These are phyloP conservation scores for Gallinago paraguaiae DNA, from an alignment of 2,113 vertebrate species.

Conservation along the genomic window DNA sequence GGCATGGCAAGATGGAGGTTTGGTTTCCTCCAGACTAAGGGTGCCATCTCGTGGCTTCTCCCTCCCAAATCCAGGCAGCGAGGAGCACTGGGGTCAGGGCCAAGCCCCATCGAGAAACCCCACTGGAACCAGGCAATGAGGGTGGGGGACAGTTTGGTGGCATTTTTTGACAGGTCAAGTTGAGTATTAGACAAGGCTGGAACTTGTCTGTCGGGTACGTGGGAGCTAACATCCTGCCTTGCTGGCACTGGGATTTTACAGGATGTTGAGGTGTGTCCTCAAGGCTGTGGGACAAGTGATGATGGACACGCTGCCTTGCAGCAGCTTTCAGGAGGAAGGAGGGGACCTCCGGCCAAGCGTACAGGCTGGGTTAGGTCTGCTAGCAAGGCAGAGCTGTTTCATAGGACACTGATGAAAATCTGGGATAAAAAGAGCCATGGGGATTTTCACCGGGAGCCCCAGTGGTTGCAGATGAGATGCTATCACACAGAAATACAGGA, in stretches of 20 bases:
- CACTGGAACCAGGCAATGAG: fast-evolving
- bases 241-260: neutral
- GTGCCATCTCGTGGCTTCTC: slow-evolving; percentile 63
- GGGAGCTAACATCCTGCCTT: neutral
- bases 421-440: neutral
- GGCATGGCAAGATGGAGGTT: neutral
- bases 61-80: neutral
- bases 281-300: neutral
- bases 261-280: fast-evolving
- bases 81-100: fast-evolving
- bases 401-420: neutral
- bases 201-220: fast-evolving
- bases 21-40: slow-evolving; percentile 22
- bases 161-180: neutral
- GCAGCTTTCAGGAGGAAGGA: neutral
- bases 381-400: neutral
- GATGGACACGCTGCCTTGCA: neutral
- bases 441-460: neutral
- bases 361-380: neutral
- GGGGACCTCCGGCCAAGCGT: fast-evolving
- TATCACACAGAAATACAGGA: neutral
- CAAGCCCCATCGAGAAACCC: neutral
- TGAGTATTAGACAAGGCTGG: neutral
- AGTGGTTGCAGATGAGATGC: fast-evolving
- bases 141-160: neutral